Base-by-base conservation (phyloP, 53 echinoderm and acorn worm genomes). In the Echinometra lucunter region DNA sequence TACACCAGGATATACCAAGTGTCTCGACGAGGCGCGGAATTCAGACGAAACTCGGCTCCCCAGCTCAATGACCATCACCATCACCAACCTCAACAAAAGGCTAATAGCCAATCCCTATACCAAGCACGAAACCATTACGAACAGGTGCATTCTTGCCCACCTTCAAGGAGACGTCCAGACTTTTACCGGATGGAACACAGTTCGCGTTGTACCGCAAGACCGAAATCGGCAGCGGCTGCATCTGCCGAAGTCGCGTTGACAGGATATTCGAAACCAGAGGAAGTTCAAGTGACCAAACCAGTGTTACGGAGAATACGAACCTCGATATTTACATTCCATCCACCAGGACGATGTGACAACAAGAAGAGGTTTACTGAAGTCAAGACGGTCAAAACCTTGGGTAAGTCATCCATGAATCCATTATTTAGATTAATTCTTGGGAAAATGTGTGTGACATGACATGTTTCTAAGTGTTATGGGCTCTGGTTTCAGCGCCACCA, bases 311-410 rank as follows among this genome's bases (percentile, higher is more conserved):
- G 90, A 37, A 89, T 85, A 44, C 19, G 88, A 37, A 88, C 94
- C 37, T 94, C 94, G 18, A 88, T 95, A 57, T 85, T 94, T 66
- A 94, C 94, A 58, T 94, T 94, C 85, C 83, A 74, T 47, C 89
- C 74, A 91, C 88, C 57, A 53, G 82, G 72, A 63, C 25, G 66
- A 57, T 40, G 37, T 37, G 70, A 72, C 44, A 91, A 70, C 60
- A 96, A 94, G 38, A 75, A 60, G 58, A 72, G 82, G n/a, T 72
- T 66, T 44, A 83, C 92, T 1, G 95, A 97, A 66, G 91, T 95
- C 34, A 97, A 97, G 69, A 97, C 97, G 28, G 97, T 96, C 16
- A 97, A 97, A 91, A 97, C 97, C 18, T 78, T 97, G 13, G 97
- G 97, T 97, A 94, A 97, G 97, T 69, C 69, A 32, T 69, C 7